Evolutionary conservation across 2,888 invertebrate species (phyloP), one percentile per base, ranked within the genome.

Genomic region (Slavum lentiscoides): DNA sequence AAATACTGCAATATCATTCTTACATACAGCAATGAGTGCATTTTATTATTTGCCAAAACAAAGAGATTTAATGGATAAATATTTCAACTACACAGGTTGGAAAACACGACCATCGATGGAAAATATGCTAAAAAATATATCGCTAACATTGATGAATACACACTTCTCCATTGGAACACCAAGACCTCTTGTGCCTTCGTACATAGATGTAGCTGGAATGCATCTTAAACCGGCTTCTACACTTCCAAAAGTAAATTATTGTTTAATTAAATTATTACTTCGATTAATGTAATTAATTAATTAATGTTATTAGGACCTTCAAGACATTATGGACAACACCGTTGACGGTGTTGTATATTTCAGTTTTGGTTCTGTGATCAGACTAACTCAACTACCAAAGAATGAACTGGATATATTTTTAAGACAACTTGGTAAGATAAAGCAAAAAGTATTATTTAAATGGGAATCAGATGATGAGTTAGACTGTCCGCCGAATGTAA

Each of bases 201-300:
- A 81, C n/a, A 49, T 83, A 73, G 82, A 83, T 64, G 74, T 83
- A 21, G 83, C 81, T 23, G 83, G 83, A 23, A 73, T 82, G 83
- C 82, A 80, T 74, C 67, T 83, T 15, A 74, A 77, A 74, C 69
- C 75, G 59, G 77, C 77, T 62, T 61, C 69, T 62, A 9, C 21
- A 37, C 77, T 77, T 0, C 69, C 77, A 21, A 9, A 69, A 39
- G 77, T 77, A 67, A 61, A 69, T 37, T 19, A 55, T 30, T 30
- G 30, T 2, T 30, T 30, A 30, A 30, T 30, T 30, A 30, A 30
- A 30, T 30, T 30, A 30, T 30, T 30, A 30, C 30, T 2, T 30
- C 4, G 30, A 59, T 23, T 15, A 13, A 58, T 23, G 13, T 49
- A 17, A 21, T 23, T 53, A 39, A 37, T 39, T 30, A 17, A 15